phyloP scores from a whole-genome alignment of 1,140 invertebrate species.

The Rhopalosiphum maidis region DNA sequence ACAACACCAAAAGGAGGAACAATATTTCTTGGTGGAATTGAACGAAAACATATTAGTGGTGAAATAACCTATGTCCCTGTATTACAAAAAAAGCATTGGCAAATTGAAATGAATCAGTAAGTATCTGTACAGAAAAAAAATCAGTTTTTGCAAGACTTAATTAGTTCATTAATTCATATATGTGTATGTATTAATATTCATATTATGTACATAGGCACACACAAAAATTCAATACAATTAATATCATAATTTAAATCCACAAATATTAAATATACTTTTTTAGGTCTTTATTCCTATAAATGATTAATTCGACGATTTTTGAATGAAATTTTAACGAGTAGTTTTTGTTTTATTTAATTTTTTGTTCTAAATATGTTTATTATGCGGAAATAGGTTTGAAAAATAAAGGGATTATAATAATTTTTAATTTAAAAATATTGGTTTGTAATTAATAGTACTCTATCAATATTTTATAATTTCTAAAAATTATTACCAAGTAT shows the following conservation, averaged over 20 bases:
- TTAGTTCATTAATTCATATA: not conserved
- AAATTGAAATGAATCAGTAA: slow-evolving; percentile 48
- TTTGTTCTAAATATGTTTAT: not conserved
- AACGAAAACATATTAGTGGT: not conserved
- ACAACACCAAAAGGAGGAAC: not conserved
- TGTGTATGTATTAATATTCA: not conserved
- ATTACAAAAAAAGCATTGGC: slow-evolving; percentile 54
- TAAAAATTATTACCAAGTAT: no score
- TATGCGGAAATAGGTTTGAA: not conserved
- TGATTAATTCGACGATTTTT: not conserved
- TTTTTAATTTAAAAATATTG: no score
- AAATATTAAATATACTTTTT: not conserved
- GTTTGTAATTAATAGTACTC: no score
- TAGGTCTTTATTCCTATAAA: not conserved
- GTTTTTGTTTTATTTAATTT: not conserved
- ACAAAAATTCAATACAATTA: not conserved
- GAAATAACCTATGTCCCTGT: slow-evolving; percentile 22
- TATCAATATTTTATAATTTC: no score
- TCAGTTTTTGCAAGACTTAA: not conserved
- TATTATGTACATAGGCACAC: not conserved
- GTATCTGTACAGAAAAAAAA: not conserved
- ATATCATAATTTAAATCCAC: not conserved
- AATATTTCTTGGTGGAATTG: slow-evolving; percentile 35
- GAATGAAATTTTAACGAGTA: not conserved
- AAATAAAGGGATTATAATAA: not conserved